A percentile compares a stretch with the other conserved stretches of the same genome.
Evolutionary conservation across 2,888 invertebrate species (phyloP).

Genomic region (Agonopterix arenella): DNA sequence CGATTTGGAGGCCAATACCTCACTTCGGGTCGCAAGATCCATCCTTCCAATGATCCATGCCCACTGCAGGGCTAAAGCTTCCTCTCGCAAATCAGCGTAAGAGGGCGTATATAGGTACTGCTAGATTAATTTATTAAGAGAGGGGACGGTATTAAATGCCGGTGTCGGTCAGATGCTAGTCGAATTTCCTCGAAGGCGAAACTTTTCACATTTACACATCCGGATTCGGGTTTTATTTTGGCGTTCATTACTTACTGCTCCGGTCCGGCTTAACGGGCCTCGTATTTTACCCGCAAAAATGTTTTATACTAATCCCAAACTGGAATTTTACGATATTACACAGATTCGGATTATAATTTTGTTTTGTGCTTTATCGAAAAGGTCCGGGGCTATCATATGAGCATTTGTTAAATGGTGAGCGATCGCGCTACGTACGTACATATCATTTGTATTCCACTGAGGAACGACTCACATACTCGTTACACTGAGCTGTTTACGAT

Average conservation of each 20-base stretch:
- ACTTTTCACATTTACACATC: constrained; percentile 8
- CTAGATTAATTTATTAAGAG: too few relatives aligned
- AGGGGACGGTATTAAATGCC: too few relatives aligned
- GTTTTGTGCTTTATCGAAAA: background rate
- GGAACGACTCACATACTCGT: background rate
- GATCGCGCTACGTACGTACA: background rate
- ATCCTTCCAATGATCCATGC: too few relatives aligned
- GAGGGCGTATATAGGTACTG: too few relatives aligned
- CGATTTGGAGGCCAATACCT: too few relatives aligned
- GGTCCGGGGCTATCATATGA: background rate
- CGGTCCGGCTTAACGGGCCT: background rate
- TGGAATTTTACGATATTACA: background rate
- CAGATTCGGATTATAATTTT: background rate
- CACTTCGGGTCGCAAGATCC: too few relatives aligned
- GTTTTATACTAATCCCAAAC: background rate
- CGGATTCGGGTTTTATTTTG: constrained; percentile 1
- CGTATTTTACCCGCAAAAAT: constrained; percentile 1
- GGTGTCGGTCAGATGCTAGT: background rate
- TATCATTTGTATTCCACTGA: background rate
- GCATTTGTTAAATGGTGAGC: background rate
- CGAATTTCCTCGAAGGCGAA: background rate
- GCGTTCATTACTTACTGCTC: background rate
- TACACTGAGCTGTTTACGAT: background rate
- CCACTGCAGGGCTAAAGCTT: too few relatives aligned
- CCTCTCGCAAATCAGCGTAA: too few relatives aligned